Base-by-base conservation (phyloP, 2,113 vertebrate species). In the Taxidea taxus region DNA sequence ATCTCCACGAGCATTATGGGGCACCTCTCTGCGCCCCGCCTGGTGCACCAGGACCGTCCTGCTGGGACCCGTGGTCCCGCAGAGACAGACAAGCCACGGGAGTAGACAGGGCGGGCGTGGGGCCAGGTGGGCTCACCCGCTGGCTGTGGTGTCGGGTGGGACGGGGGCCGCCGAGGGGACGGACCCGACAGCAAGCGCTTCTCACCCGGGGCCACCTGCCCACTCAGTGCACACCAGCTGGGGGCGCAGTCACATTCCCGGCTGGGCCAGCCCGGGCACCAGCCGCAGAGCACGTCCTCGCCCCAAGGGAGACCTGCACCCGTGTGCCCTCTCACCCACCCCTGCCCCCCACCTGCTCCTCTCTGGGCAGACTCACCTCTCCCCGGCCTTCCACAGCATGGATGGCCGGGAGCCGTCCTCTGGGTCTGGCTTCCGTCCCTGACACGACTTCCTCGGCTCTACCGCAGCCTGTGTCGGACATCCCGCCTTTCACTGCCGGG, bases 191-290 rank as follows among this genome's bases (percentile, higher is more conserved):
- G 62, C 29, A 34, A 31, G 39, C 8, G 72, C 72, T 75, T 8
- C 25, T 39, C 42, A 6, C 6, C 6, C 0, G 3, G 39, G 39
- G 39, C 42, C 7, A 0, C 10, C 2, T 3, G 7, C 74, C 74
- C 0, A 7, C 42, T 47, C 2, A 8, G 25, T 0, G 14, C 74
- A 11, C 66, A 20, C 66, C 34, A n/a, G 66, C 34, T 3, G 15
- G 14, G 18, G 31, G 6, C n/a, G 31, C 64, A 18, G 3, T 6
- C 7, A 16, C 7, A 2, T 2, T 15, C 39, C 42, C 27, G 4
- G 74, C 6, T 3, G 14, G 15, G 42, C 25, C 3, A 11, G n/a
- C 9, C 12, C 25, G 14, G 2, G 6, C 25, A 2, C 72, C 14
- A 10, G 72, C 12, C 39, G 39, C 72, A 2, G 39, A 16, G 7